These are phyloP conservation scores for Pelagia noctiluca DNA, from an alignment of 30 jellyfish, hydroid and myxozoan species.

Conservation along the genomic window DNA sequence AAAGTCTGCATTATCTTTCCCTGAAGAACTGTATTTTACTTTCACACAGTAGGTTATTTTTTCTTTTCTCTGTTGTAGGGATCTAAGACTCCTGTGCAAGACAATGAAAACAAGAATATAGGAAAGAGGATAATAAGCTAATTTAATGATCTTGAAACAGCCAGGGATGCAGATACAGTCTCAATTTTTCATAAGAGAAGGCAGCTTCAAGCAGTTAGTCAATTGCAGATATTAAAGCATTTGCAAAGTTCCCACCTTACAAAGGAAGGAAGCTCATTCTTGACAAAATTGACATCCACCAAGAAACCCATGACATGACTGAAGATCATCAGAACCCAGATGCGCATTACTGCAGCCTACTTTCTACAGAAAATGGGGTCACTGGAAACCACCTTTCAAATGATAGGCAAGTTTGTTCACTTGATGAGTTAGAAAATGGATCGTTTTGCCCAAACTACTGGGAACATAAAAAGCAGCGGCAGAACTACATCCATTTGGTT, in stretches of 20 bases:
- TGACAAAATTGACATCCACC: neutral
- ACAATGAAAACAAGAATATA: neutral
- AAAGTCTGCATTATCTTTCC: neutral
- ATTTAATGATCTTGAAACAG: neutral
- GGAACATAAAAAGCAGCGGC: neutral
- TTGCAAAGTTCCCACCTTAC: neutral
- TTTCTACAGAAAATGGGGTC: neutral
- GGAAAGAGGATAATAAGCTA: neutral
- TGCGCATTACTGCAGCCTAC: slow-evolving; percentile 1
- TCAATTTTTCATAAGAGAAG: neutral
- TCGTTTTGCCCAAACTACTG: neutral
- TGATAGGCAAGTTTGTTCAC: neutral
- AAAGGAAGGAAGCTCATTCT: neutral
- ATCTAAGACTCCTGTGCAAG: neutral
- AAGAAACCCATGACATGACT: neutral
- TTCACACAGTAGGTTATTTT: neutral
- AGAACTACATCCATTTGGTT: neutral
- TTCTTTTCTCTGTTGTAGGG: neutral
- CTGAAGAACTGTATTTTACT: neutral
- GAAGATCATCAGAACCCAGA: neutral
- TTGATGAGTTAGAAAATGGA: neutral
- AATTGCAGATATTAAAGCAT: neutral
- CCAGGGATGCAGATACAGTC: neutral
- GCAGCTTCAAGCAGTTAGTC: neutral
- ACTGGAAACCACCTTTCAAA: neutral